Conservation (phyloP, 2,797 vertebrate species). For the Chelmon rostratus region DNA sequence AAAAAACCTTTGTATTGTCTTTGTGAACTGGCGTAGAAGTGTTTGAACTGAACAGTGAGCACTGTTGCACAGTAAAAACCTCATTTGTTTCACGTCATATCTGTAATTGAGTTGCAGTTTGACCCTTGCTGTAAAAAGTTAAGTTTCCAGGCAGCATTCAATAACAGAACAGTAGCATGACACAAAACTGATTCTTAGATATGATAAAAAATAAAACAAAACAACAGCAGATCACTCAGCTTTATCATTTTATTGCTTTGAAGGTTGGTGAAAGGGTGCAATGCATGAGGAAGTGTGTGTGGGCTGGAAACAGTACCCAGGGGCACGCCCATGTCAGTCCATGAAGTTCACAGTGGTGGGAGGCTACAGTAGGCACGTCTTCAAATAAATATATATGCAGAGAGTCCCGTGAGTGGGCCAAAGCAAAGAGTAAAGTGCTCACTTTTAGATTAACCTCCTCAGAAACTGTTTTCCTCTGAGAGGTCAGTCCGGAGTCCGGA, state of each 20-base stretch:
- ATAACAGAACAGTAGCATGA: too few relatives aligned
- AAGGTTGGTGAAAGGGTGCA: slow-evolving; percentile 32
- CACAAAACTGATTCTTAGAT: neutral
- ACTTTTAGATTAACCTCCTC: slow-evolving; percentile 6
- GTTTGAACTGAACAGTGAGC: too few relatives aligned
- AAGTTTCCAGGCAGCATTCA: too few relatives aligned
- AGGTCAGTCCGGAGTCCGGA: neutral
- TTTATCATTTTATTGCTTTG: slow-evolving; percentile 62
- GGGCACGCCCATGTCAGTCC: slow-evolving; percentile 7
- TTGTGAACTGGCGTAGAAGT: too few relatives aligned
- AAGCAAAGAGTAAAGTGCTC: slow-evolving; percentile 42
- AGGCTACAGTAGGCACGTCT: slow-evolving; percentile 52
- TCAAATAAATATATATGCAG: slow-evolving; percentile 17
- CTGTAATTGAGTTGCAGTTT: too few relatives aligned
- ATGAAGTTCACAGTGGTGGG: slow-evolving; percentile 16
- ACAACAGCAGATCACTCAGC: neutral
- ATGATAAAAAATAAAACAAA: neutral
- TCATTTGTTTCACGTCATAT: too few relatives aligned
- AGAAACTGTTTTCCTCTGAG: slow-evolving; percentile 3
- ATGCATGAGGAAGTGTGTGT: slow-evolving; percentile 22
- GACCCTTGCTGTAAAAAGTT: too few relatives aligned
- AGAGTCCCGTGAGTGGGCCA: neutral
- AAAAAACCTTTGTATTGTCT: too few relatives aligned
- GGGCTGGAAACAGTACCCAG: neutral
- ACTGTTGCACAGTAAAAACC: too few relatives aligned